Conservation (phyloP, 30 jellyfish, hydroid and myxozoan genomes). For the Rhopilema esculentum region DNA sequence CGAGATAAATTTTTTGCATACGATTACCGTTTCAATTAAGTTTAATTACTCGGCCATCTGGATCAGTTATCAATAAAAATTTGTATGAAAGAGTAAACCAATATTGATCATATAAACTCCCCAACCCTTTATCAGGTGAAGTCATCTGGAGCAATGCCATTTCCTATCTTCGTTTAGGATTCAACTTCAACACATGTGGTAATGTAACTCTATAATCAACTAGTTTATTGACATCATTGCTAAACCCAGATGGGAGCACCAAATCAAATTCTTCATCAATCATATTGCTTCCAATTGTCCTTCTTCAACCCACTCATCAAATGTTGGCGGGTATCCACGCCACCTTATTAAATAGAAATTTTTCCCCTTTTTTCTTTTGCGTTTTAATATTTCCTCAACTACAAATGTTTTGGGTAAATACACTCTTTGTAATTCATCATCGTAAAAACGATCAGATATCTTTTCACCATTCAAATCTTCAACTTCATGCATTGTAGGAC, state of each 20-base stretch:
- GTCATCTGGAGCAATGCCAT: conserved; percentile 35
- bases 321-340: conserved; percentile 36
- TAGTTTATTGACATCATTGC: neutral
- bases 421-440: conserved; percentile 52
- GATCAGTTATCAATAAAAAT: neutral
- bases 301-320: conserved; percentile 50
- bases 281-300: conserved; percentile 24
- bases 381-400: conserved; percentile 12
- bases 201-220: neutral
- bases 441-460: conserved; percentile 46
- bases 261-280: conserved; percentile 33
- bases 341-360: conserved; percentile 35
- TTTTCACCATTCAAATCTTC: conserved; percentile 44
- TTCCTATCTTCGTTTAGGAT: conserved; percentile 22
- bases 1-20: neutral
- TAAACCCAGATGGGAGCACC: conserved; percentile 42
- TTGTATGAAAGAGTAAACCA: conserved; percentile 21
- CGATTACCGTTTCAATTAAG: neutral
- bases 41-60: neutral
- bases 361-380: conserved; percentile 16
- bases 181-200: conserved; percentile 17
- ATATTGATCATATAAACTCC: conserved; percentile 10
- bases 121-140: conserved; percentile 17
- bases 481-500: conserved; percentile 13
- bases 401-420: conserved; percentile 41